Conservation (phyloP, 2,888 invertebrate species). For the Nesidiocoris tenuis region DNA sequence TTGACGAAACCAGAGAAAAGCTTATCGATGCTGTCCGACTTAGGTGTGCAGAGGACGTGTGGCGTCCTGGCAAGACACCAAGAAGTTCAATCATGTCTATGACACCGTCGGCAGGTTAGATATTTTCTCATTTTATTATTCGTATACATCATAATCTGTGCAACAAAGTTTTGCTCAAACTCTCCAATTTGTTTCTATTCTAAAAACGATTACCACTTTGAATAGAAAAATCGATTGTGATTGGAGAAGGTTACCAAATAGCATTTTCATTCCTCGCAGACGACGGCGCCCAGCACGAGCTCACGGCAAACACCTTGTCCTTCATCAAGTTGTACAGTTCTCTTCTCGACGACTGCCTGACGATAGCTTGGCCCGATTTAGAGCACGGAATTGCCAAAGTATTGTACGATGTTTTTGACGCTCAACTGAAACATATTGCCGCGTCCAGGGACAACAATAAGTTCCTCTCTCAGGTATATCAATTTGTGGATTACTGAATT, state of each 20-base stretch:
- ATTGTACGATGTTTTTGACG: slow-evolving; percentile 70
- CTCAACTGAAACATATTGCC: slow-evolving; percentile 68
- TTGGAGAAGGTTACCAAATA: too few species aligned
- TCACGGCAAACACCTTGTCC: slow-evolving; percentile 77
- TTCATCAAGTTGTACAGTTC: slow-evolving; percentile 75
- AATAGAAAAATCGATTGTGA: too few species aligned
- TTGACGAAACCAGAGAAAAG: slow-evolving; percentile 78
- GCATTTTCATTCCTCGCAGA: too few species aligned
- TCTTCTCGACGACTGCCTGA: slow-evolving; percentile 73
- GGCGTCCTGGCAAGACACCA: slow-evolving; percentile 63
- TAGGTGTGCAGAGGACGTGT: slow-evolving; percentile 75
- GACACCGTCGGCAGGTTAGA: slow-evolving; percentile 2
- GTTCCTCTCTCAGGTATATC: slow-evolving; percentile 59
- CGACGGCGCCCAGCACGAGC: slow-evolving; percentile 62
- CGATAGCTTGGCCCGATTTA: slow-evolving; percentile 72
- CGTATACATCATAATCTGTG: too few species aligned
- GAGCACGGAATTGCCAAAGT: slow-evolving; percentile 71
- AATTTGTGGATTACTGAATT: too few species aligned
- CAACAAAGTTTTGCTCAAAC: background rate
- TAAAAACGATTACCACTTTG: too few species aligned
- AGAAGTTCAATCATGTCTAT: slow-evolving; percentile 25
- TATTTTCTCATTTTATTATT: too few species aligned
- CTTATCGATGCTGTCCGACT: slow-evolving; percentile 78
- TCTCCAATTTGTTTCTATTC: background rate
- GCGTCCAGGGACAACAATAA: slow-evolving; percentile 60